These are phyloP conservation scores for Brachionus koreanus DNA, from an alignment of 1,140 invertebrate species.

Conservation along the genomic window DNA sequence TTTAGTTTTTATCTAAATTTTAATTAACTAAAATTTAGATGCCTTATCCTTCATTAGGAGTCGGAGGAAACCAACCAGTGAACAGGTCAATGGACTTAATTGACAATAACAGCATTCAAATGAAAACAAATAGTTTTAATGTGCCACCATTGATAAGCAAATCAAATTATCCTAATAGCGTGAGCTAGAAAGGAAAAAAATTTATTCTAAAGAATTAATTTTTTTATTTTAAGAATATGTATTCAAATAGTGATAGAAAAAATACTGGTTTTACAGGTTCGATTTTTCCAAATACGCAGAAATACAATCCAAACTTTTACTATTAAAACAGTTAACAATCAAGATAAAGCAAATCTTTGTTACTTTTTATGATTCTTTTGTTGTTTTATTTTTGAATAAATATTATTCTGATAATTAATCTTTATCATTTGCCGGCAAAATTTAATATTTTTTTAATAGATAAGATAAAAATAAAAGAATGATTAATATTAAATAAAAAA, in stretches of 20 bases:
- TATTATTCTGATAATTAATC: neutral
- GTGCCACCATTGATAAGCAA: neutral
- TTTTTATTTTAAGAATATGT: neutral
- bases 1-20: neutral
- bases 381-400: neutral
- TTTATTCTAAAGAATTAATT: neutral
- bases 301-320: neutral
- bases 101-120: neutral
- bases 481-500: neutral
- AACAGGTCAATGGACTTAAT: constrained; percentile 1
- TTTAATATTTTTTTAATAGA: neutral
- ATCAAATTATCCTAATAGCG: neutral
- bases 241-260: neutral
- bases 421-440: neutral
- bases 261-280: neutral
- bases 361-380: neutral
- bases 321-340: neutral
- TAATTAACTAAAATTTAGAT: neutral
- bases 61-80: constrained; percentile 1
- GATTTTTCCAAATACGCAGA: neutral
- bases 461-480: neutral
- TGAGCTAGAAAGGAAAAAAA: neutral
- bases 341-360: neutral
- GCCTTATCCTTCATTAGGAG: neutral
- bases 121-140: neutral